phyloP scores from a whole-genome alignment of 1,140 invertebrate genomes.

The Ectropis grisescens region DNA sequence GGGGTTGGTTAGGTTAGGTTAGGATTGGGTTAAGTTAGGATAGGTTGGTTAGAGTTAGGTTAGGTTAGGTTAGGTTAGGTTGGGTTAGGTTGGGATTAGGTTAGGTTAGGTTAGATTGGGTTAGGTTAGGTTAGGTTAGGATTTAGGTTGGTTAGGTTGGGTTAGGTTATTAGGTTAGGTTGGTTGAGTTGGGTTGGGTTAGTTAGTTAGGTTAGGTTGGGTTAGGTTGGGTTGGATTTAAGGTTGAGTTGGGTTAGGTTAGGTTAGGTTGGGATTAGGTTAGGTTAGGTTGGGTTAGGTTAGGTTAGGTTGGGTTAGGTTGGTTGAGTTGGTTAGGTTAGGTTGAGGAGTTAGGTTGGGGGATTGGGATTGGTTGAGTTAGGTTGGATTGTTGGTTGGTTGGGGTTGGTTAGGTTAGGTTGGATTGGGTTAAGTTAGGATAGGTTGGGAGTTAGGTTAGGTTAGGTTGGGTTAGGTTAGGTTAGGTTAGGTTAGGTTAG shows the following conservation, averaged over 20 bases:
- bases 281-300: slow-evolving; percentile 17
- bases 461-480: too few relatives aligned
- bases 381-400: too few relatives aligned
- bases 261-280: too few relatives aligned
- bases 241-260: slow-evolving; percentile 4
- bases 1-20: slow-evolving; percentile 3
- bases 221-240: slow-evolving; percentile 13
- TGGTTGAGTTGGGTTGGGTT: slow-evolving; percentile 5
- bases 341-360: too few relatives aligned
- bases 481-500: too few relatives aligned
- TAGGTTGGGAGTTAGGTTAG: too few relatives aligned
- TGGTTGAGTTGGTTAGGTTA: too few relatives aligned
- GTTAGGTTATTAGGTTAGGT: slow-evolving; percentile 13
- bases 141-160: slow-evolving; percentile 12
- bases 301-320: slow-evolving; percentile 13
- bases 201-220: slow-evolving; percentile 17
- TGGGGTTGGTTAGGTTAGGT: too few relatives aligned
- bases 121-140: slow-evolving; percentile 10
- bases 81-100: slow-evolving; percentile 11
- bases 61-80: slow-evolving; percentile 4
- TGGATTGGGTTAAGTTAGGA: too few relatives aligned
- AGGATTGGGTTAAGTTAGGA: slow-evolving; percentile 1
- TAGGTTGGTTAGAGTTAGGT: slow-evolving; percentile 4
- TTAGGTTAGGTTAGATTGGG: slow-evolving; percentile 9
- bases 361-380: too few relatives aligned